These are phyloP conservation scores for Corapipo altera DNA, from an alignment of 2,113 vertebrate genomes.

Conservation along the genomic window DNA sequence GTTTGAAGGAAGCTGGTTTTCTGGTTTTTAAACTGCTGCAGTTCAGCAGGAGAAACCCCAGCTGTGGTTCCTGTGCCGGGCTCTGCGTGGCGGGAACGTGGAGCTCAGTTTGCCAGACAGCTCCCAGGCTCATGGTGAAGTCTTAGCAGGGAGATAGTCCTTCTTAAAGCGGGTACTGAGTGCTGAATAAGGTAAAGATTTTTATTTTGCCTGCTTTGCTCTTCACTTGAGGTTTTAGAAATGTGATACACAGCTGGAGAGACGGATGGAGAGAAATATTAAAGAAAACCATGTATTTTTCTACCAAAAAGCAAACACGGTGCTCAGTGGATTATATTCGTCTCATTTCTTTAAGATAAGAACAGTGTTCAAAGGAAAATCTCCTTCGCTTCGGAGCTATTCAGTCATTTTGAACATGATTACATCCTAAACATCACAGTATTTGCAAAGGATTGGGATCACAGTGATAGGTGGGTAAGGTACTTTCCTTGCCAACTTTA, in stretches of 20 bases:
- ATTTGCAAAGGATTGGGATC: constrained; percentile 35
- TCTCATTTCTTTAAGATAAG: constrained; percentile 42
- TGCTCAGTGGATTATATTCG: constrained; percentile 34
- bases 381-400: neutral
- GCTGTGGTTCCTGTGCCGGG: accelerated
- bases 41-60: neutral
- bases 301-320: constrained; percentile 16
- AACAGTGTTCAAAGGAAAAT: constrained; percentile 31
- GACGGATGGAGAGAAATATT: neutral
- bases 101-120: neutral
- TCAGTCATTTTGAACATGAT: constrained; percentile 30
- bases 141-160: neutral
- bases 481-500: constrained; percentile 29
- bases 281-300: neutral
- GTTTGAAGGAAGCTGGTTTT: neutral
- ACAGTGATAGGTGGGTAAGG: neutral
- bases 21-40: neutral
- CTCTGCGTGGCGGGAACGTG: accelerated
- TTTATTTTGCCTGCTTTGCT: neutral
- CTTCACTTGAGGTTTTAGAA: neutral
- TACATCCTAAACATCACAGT: constrained; percentile 36
- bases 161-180: neutral
- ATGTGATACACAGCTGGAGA: neutral
- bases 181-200: neutral
- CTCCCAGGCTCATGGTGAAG: neutral